These are phyloP conservation scores for Ctenoplectra terminalis DNA, from an alignment of 1,140 invertebrate species.

Conservation along the genomic window DNA sequence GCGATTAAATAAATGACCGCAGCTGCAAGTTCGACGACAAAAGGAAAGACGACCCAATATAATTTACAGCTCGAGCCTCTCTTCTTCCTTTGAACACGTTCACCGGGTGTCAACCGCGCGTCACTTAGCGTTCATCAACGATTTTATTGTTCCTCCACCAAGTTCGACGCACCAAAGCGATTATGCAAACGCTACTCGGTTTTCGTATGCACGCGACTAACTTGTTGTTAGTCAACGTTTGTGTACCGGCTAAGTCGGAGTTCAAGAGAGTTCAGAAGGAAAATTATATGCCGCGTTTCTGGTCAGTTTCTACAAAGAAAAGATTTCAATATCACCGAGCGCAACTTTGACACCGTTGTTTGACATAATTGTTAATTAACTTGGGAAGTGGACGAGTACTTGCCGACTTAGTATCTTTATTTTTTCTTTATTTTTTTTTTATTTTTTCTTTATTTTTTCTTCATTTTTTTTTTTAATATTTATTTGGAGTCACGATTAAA, in stretches of 20 bases:
- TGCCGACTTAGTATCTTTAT: no score
- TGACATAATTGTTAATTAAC: no score
- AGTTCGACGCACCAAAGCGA: slow-evolving; percentile 35
- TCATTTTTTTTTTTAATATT: no score
- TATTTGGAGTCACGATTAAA: no score
- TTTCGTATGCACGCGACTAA: not conserved
- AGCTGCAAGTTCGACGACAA: not conserved
- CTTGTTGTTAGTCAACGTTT: not conserved
- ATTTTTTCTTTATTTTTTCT: no score
- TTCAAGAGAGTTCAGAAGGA: not conserved
- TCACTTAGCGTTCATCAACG: slow-evolving; percentile 47
- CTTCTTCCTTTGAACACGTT: not conserved
- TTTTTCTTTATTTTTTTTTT: no score
- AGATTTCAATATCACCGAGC: no score
- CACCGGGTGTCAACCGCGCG: not conserved
- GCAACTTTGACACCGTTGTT: no score
- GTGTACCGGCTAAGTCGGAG: not conserved
- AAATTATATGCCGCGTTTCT: no score
- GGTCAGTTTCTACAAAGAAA: no score
- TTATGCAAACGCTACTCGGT: slow-evolving; percentile 53
- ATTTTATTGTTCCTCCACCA: slow-evolving; percentile 48
- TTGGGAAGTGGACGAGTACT: no score
- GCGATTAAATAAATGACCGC: not conserved
- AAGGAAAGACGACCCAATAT: not conserved
- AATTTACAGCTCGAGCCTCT: not conserved